Percentiles rank a stretch among this genome's conserved stretches.
Conservation (phyloP, 2,797 vertebrate genomes). For the Taeniopygia guttata region DNA sequence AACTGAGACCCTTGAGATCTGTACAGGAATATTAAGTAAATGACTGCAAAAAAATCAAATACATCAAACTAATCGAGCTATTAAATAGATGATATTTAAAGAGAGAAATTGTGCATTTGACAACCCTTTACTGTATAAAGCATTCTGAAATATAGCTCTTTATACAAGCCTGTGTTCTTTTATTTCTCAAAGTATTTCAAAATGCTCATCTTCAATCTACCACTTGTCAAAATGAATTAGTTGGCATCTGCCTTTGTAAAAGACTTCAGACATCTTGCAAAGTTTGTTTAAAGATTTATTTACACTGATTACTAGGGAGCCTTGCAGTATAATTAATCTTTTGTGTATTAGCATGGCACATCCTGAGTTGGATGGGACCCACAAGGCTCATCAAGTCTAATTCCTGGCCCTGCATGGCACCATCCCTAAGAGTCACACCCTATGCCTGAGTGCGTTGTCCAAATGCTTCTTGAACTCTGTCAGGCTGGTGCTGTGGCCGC, state of each 20-base stretch:
- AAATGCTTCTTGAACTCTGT: not conserved
- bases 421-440: no score
- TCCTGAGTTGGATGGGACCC: not conserved
- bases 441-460: not conserved
- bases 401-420: no score
- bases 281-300: not conserved
- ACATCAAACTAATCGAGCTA: not conserved
- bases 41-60: not conserved
- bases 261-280: not conserved
- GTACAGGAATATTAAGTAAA: not conserved
- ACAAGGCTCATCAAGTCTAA: not conserved
- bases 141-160: constrained; percentile 7
- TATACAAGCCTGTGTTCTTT: not conserved
- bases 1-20: not conserved
- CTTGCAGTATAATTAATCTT: not conserved
- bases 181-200: not conserved
- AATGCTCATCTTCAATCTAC: not conserved
- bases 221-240: not conserved
- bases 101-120: not conserved
- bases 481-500: not conserved
- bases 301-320: not conserved
- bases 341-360: not conserved
- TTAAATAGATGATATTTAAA: constrained; percentile 2
- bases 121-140: not conserved
- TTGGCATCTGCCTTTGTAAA: not conserved